A percentile compares a stretch with the other conserved stretches of the same genome.
These are phyloP conservation scores for Phyllostomus hastatus DNA, from an alignment of 2,113 vertebrate species.

Conservation along the genomic window DNA sequence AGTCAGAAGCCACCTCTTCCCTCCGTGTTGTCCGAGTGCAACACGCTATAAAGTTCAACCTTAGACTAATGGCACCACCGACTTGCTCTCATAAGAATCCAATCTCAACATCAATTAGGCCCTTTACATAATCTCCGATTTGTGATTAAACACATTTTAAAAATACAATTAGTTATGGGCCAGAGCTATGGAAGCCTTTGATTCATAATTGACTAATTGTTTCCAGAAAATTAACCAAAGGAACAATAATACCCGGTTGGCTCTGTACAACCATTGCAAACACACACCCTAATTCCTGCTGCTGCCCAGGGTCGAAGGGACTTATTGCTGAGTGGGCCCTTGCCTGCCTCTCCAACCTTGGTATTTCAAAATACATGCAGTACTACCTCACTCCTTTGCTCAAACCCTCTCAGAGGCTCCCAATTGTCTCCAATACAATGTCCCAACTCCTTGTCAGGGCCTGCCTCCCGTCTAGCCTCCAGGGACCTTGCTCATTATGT, in stretches of 20 bases:
- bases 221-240: constrained; percentile 71
- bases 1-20: background rate
- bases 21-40: background rate
- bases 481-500: background rate
- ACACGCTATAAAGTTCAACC: constrained; percentile 57
- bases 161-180: constrained; percentile 73
- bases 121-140: constrained; percentile 73
- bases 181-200: constrained; percentile 71
- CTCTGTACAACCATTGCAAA: background rate
- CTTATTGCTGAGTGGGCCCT: background rate
- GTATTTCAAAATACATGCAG: background rate
- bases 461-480: background rate
- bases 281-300: background rate
- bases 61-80: constrained; percentile 65
- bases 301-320: background rate
- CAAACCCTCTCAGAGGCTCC: background rate
- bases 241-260: constrained; percentile 6
- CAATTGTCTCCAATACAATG: background rate
- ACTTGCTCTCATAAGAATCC: constrained; percentile 69
- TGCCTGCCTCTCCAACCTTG: background rate
- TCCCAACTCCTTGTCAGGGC: background rate
- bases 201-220: constrained; percentile 79
- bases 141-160: constrained; percentile 79
- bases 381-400: background rate
- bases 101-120: constrained; percentile 74